Evolutionary conservation across 2,113 vertebrate species (phyloP).

Genomic region (Chaetops frenatus): DNA sequence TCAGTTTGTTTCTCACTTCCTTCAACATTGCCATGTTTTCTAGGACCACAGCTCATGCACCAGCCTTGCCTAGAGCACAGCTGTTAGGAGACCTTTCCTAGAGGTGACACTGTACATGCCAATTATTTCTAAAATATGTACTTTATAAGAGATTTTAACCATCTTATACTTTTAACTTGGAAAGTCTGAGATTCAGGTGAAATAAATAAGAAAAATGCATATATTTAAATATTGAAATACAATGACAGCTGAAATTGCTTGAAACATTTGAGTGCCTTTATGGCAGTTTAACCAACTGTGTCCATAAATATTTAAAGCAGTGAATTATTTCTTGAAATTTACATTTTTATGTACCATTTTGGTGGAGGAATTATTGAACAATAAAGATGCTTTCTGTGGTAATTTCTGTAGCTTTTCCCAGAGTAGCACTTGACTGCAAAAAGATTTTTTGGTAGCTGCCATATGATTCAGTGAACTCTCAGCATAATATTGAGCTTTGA

Average conservation of each 20-base stretch:
- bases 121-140: not conserved
- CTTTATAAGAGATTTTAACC: not conserved
- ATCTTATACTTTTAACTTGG: not conserved
- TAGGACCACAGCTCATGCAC: rapidly evolving
- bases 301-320: constrained; percentile 60
- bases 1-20: not conserved
- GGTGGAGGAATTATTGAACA: constrained; percentile 34
- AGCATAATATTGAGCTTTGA: not conserved
- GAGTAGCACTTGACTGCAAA: not conserved
- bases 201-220: not conserved
- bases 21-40: not conserved
- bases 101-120: not conserved
- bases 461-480: constrained; percentile 9
- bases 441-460: not conserved
- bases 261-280: not conserved
- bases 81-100: not conserved
- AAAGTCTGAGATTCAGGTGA: not conserved
- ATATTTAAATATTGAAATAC: not conserved
- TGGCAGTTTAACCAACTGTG: not conserved
- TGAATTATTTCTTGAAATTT: constrained; percentile 58
- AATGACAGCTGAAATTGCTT: not conserved
- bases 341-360: constrained; percentile 59
- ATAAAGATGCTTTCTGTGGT: constrained; percentile 55
- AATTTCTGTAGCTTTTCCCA: constrained; percentile 47
- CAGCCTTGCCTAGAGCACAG: not conserved